Percentiles rank a stretch among this genome's conserved stretches.
Conservation (phyloP, 2,888 invertebrate genomes). For the Microctonus brassicae region DNA sequence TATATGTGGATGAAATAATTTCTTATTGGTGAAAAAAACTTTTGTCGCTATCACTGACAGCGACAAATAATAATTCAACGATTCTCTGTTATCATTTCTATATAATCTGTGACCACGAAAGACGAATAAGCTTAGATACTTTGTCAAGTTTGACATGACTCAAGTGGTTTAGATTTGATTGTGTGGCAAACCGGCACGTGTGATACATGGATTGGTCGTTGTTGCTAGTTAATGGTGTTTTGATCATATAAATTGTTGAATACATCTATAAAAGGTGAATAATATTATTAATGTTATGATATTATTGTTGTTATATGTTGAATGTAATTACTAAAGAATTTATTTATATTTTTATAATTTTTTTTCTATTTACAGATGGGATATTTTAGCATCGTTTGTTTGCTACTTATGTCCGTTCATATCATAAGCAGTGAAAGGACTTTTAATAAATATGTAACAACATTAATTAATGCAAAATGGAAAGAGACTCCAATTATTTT, state of each 20-base stretch:
- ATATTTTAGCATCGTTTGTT: conserved; percentile 43
- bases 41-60: no score
- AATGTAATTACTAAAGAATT: not conserved
- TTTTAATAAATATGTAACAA: conserved; percentile 83
- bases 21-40: no score
- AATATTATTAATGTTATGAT: not conserved
- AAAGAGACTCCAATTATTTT: conserved; percentile 89
- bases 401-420: conserved; percentile 46
- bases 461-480: conserved; percentile 96
- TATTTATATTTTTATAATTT: no score
- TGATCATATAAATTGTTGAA: not conserved
- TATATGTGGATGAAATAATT: no score
- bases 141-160: not conserved
- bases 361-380: conserved; percentile 46
- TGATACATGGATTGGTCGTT: conserved; percentile 53
- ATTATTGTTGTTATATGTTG: not conserved
- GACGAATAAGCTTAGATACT: no score
- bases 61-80: no score
- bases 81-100: no score
- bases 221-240: conserved; percentile 4
- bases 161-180: conserved; percentile 5
- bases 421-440: conserved; percentile 68
- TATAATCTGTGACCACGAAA: no score
- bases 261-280: not conserved
- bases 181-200: conserved; percentile 48